Evolutionary conservation across 2,888 invertebrate genomes (phyloP), one percentile per base, ranked within the genome.

Genomic region (Megaustenia siamemsis): DNA sequence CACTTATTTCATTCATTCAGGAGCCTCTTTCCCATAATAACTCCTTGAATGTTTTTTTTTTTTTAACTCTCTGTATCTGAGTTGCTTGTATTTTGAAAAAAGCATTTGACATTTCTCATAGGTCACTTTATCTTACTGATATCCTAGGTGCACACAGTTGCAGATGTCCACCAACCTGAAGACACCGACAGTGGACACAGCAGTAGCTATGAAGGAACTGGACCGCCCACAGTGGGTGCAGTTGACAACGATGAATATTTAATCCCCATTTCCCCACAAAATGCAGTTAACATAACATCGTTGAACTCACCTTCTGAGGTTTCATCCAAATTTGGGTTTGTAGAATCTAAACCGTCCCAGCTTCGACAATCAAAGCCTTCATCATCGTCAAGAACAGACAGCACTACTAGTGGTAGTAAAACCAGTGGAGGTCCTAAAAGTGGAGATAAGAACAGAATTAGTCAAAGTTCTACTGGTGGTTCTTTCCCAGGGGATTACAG

Each of bases 131-230:
- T 15, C 12, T 87, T 87, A 35, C 88, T 90, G n/a, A 89, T 90
- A 0, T 84, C 78, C n/a, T 86, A 90, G 86, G 85, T 90, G 40
- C 88, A 88, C 53, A 90, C 90, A 0, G 87, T 87, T 53, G 91
- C 89, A 0, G 91, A 92, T 60, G 90, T 92, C 43, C 91, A 92
- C 80, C 85, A 90, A 28, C 89, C 89, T 35, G 90, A 92, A 15
- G 90, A 91, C 81, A 91, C 89, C 40, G 92, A 91, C 88, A 92
- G 92, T 86, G 92, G 92, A 84, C 91, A 91, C 83, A 91, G 91
- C 84, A 91, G 91, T 87, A 91, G 90, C 79, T 92, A 90, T 82
- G 91, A 90, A 40, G 84, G 84, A 28, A 45, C 45, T 0, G 77
- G 83, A n/a, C 40, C 38, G 0, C 4, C 53, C 5, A 15, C 77